A percentile compares a stretch with the other conserved stretches of the same genome.
Conservation (phyloP, 2,797 vertebrate genomes). For the Thaleichthys pacificus region DNA sequence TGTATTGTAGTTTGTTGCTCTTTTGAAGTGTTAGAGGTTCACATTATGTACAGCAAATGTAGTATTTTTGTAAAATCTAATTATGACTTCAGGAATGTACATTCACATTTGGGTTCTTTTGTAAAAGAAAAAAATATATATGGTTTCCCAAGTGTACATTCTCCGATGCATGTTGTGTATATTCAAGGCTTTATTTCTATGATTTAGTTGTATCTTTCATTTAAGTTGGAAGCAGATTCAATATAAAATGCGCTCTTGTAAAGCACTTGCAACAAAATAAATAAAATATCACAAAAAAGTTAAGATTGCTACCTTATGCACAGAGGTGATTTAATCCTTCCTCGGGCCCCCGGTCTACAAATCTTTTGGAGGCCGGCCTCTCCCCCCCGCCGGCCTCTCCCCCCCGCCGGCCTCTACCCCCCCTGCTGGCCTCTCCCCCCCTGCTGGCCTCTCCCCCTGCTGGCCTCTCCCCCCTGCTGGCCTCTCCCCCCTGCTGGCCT, state of each 20-base stretch:
- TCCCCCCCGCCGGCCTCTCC: no score
- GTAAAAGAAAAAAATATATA: conserved; percentile 40
- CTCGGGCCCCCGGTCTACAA: no score
- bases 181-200: conserved; percentile 41
- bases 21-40: conserved; percentile 35
- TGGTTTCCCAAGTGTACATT: conserved; percentile 48
- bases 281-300: conserved; percentile 67
- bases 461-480: no score
- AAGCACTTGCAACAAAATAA: conserved; percentile 76
- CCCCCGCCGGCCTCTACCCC: no score
- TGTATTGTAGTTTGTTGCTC: conserved; percentile 57
- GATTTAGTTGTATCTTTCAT: conserved; percentile 60
- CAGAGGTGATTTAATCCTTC: no score
- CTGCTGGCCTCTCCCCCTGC: no score
- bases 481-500: no score
- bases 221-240: conserved; percentile 66
- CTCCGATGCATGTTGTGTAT: conserved; percentile 54
- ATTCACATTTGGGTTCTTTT: conserved; percentile 54
- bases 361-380: no score
- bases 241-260: conserved; percentile 69
- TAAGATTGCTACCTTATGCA: no score
- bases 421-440: no score
- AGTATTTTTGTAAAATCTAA: conserved; percentile 4
- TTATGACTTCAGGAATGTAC: conserved; percentile 1
- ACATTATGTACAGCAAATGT: conserved; percentile 14